Percentiles rank a stretch among this genome's conserved stretches.
Evolutionary conservation across 2,113 vertebrate species (phyloP).

Genomic region (Tragulus kanchil): DNA sequence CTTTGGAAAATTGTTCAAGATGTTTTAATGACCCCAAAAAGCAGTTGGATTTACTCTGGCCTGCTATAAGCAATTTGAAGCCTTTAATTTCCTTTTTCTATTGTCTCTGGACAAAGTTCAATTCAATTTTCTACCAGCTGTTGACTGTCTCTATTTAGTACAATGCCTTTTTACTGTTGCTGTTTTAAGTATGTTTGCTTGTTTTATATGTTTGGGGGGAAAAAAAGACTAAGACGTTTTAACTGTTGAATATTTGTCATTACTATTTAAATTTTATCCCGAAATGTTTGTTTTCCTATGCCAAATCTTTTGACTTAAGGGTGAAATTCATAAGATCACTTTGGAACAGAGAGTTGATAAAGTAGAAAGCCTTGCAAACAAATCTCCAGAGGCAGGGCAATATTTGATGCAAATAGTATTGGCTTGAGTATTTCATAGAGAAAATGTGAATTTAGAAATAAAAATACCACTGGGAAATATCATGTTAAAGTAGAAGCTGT

Average conservation of each 20-base stretch:
- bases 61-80: constrained; percentile 66
- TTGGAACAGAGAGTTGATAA: not conserved
- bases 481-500: not conserved
- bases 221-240: constrained; percentile 23
- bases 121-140: constrained; percentile 81
- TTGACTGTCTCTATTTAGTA: constrained; percentile 65
- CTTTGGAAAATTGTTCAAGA: constrained; percentile 80
- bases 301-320: constrained; percentile 35
- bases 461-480: constrained; percentile 19
- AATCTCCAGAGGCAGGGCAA: not conserved
- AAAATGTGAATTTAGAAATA: constrained; percentile 48
- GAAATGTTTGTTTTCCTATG: not conserved
- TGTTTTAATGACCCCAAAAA: constrained; percentile 71
- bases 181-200: constrained; percentile 62
- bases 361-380: not conserved
- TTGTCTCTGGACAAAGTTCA: constrained; percentile 80
- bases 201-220: constrained; percentile 51
- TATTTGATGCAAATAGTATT: constrained; percentile 36
- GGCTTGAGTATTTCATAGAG: constrained; percentile 7
- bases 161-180: constrained; percentile 45
- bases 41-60: constrained; percentile 59
- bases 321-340: constrained; percentile 4
- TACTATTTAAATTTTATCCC: constrained; percentile 25
- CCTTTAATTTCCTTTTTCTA: constrained; percentile 78
- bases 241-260: constrained; percentile 56